phyloP scores from a whole-genome alignment of 1,140 invertebrate genomes.

The Sweltsa coloradensis region DNA sequence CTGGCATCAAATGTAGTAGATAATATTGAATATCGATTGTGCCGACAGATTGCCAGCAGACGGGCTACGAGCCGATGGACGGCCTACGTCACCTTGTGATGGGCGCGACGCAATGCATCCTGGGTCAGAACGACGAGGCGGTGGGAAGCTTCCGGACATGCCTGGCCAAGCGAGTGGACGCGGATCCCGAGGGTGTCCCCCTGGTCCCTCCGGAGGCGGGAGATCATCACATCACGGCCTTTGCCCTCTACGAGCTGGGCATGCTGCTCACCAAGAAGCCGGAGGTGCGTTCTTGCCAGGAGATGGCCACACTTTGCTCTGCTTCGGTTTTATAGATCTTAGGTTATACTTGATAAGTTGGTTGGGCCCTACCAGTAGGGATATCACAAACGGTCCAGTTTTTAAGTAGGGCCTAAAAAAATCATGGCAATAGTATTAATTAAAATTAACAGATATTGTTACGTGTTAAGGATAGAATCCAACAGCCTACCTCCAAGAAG shows the following conservation, averaged over 20 bases:
- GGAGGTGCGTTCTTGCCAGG: slow-evolving; percentile 37
- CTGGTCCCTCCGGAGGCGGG: slow-evolving; percentile 29
- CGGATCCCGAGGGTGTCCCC: slow-evolving; percentile 20
- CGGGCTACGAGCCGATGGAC: slow-evolving; percentile 36
- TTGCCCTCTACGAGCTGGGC: slow-evolving; percentile 52
- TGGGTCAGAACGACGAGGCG: slow-evolving; percentile 34
- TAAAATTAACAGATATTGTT: no score
- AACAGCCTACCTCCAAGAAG: no score
- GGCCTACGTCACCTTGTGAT: slow-evolving; percentile 40
- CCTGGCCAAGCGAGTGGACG: slow-evolving; percentile 8
- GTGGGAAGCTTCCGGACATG: slow-evolving; percentile 36
- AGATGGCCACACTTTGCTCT: no score
- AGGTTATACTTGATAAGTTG: no score
- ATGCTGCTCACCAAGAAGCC: slow-evolving; percentile 34
- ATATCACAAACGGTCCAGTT: no score
- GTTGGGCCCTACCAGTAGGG: no score
- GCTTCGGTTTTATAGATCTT: no score
- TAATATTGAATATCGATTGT: no score
- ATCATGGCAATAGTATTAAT: no score
- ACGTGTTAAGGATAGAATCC: no score
- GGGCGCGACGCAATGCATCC: slow-evolving; percentile 35
- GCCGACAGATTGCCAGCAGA: slow-evolving; percentile 28
- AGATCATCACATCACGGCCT: slow-evolving; percentile 51
- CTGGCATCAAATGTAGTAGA: no score
- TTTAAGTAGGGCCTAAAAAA: no score